Conservation (phyloP, 2,888 invertebrate genomes). For the Cistogaster globosa region DNA sequence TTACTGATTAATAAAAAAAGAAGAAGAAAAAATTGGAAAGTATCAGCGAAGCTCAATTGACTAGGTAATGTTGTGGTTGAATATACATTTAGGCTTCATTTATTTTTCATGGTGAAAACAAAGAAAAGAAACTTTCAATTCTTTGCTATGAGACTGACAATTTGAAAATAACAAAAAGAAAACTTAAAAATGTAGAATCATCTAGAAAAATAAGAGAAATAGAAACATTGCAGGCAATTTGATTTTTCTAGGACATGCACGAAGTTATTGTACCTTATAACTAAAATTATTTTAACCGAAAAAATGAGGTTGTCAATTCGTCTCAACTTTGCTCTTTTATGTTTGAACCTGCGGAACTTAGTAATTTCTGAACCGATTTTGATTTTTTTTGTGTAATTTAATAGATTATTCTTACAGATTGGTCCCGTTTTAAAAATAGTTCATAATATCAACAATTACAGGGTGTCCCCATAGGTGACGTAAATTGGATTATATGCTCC, state of each 20-base stretch:
- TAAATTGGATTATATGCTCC: no score
- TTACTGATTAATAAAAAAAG: background rate
- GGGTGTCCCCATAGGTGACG: no score
- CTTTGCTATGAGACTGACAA: constrained; percentile 75
- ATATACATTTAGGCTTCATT: constrained; percentile 78
- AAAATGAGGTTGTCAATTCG: no score
- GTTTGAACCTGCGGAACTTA: no score
- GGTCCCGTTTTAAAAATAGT: no score
- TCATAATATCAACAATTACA: no score
- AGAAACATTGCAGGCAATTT: background rate
- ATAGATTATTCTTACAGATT: no score
- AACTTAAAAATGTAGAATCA: background rate
- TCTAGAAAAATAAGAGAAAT: background rate
- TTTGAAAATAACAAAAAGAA: constrained; percentile 15
- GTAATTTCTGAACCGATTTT: no score
- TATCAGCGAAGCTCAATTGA: constrained; percentile 42
- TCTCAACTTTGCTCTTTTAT: no score
- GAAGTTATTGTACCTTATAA: background rate
- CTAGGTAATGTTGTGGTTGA: constrained; percentile 59
- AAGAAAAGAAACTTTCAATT: constrained; percentile 78
- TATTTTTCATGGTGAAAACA: constrained; percentile 78
- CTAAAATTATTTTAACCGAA: no score
- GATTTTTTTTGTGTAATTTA: no score
- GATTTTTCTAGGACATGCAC: background rate
- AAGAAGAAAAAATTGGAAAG: background rate